Evolutionary conservation across 2,113 vertebrate genomes (phyloP), one percentile per base, ranked within the genome.

Genomic region (Paramormyrops kingsleyae): DNA sequence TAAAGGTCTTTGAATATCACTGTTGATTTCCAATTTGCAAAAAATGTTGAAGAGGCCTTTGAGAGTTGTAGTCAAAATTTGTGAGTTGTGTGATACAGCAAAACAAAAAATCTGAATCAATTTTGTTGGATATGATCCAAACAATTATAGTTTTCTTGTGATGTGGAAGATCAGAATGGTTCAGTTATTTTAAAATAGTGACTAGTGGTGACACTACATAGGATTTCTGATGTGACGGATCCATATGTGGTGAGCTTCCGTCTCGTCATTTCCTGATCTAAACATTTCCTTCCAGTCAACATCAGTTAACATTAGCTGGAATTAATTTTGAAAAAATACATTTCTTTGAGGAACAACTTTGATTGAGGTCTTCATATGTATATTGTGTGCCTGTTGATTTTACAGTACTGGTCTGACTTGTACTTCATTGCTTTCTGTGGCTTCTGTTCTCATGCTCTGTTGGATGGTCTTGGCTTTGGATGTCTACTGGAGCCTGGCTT

Each of bases 391-490:
- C 39, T 84, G 42, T 47, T 84, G 24, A 84, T 21, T 84, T 46
- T 44, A 46, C 44, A 24, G 21, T 17, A 47, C 83, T n/a, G 7
- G 15, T 47, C 19, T 80, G 70, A 77, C 70, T 77, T 77, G 31
- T 15, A 27, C 83, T 49, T n/a, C 83, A 86, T 27, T 86, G 2
- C 44, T 46, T 86, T 86, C 13, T 86, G 47, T 31, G 83, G 83
- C 44, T 86, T 47, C 83, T 87, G 24, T 87, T 87, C 35, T 66
- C 35, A 31, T 62, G 52, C 59, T n/a, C 35, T 27, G 8, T 21
- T 52, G 46, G 88, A 77, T 89, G 21, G 19, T 44, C 56, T 88
- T 56, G 87, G 52, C 59, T 88, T 88, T 66, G n/a, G 53, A 88
- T 1, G 44, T 62, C 87, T 24, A 6, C 88, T 77, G 46, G 27